Evolutionary conservation across 2,888 invertebrate species (phyloP), one percentile per base, ranked within the genome.

Genomic region (Taphrorychus bicolor): DNA sequence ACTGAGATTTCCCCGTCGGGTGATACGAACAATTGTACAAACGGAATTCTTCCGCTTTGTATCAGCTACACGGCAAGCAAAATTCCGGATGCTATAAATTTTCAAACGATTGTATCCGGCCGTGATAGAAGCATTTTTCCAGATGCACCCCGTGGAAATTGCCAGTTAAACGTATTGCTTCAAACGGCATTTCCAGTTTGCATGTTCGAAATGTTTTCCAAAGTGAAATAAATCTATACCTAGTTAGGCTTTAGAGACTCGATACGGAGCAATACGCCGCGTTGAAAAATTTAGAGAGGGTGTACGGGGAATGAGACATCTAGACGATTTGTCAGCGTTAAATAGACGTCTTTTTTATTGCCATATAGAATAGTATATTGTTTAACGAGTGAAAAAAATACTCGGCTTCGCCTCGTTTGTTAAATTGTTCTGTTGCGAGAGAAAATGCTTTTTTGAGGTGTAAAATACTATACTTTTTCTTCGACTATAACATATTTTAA

Each of bases 161-260:
- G 45, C 45, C 45, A 45, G 45, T 45, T 45, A 45, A 45, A 45
- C 14, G 45, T 45, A 45, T 45, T 17, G 45, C 45, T 45, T 45
- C 7, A 45, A 45, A 14, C 45, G 14, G 16, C 14, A 45, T 7
- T 45, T 45, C 14, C 32, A 11, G 32, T 32, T 32, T 32, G 11
- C 17, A 45, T 17, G 45, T 45, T 45, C 17, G 16, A 45, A 45
- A n/a, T 17, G 17, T 45, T 45, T 45, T 45, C 45, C 16, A 45
- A 45, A 45, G 45, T 17, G 45, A 45, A 45, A 45, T 45, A 45
- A 45, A 45, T 45, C 45, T n/a, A n/a, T n/a, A n/a, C n/a, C 45
- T 45, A 14, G 17, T 45, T 17, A 17, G 17, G 14, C 32, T 45
- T 17, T 45, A 3, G 14, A 45, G 45, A 45, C 11, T 45, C 14